Evolutionary conservation across 2,888 invertebrate genomes (phyloP), one percentile per base, ranked within the genome.

Genomic region (Laspeyria flexula): DNA sequence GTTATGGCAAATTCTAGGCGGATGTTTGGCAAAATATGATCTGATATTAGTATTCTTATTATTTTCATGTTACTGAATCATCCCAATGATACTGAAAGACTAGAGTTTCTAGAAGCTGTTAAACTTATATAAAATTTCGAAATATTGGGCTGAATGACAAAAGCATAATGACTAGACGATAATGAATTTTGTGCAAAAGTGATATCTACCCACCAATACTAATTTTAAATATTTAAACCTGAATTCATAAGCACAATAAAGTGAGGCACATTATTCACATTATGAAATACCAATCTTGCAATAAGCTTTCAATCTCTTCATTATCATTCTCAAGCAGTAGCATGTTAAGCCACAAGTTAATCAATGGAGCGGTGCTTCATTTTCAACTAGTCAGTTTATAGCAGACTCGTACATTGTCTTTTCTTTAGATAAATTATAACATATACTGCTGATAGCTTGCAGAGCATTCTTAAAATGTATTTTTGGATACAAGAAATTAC

Each of bases 1-100:
- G 57, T 68, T 75, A 55, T 64, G 71, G 68, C 44, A 55, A 57
- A 61, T 60, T 64, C 52, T 55, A 60, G 50, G 60, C 41, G 49
- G 48, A 45, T 59, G 62, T 60, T 56, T 46, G 60, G 54, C 60
- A 68, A 65, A 65, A 60, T 60, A 57, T 60, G n/a, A 55, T 60
- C 53, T 43, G 51, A 31, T 18, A 25, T 34, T 41, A 2, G 27
- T 7, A 10, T 21, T 12, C 31, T 38, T 39, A 31, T n/a, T 2
- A n/a, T 35, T 18, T 23, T n/a, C 15, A 39, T 11, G 25, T 45
- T 16, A 11, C n/a, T 18, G 2, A 31, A 25, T 16, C 7, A 40
- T 1, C 30, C 35, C 11, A 0, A 7, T 11, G 23, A 38, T 10
- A n/a, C 18, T 35, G 34, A 16, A n/a, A 35, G 3, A 18, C 34